A percentile compares a stretch with the other conserved stretches of the same genome.
These are phyloP conservation scores for Conops quadrifasciatus DNA, from an alignment of 2,888 invertebrate species.

Conservation along the genomic window DNA sequence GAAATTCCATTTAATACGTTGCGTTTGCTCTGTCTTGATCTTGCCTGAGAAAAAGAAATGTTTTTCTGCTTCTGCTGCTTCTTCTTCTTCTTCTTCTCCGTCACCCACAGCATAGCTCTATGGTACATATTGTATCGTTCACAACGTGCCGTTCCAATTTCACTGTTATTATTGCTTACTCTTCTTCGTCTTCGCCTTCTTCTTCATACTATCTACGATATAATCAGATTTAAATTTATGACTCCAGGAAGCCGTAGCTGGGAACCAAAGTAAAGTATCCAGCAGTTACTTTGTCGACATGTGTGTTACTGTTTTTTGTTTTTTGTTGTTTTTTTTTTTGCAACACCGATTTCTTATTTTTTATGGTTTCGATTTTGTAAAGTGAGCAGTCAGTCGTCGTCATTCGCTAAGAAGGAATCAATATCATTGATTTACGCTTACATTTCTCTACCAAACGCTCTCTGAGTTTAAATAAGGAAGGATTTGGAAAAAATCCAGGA, in stretches of 20 bases:
- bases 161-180: background rate
- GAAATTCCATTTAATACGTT: too few species aligned
- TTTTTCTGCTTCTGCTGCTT: too few species aligned
- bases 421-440: too few species aligned
- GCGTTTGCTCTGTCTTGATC: background rate
- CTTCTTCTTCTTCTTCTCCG: too few species aligned
- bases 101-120: too few species aligned
- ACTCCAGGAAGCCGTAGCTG: constrained; percentile 8
- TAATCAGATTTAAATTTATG: constrained; percentile 16
- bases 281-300: constrained; percentile 17
- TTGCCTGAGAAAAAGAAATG: background rate
- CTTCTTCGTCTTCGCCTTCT: background rate
- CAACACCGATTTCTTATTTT: background rate
- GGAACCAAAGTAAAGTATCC: background rate
- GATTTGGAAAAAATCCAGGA: too few species aligned
- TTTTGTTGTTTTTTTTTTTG: background rate
- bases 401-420: too few species aligned
- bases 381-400: background rate
- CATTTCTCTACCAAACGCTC: too few species aligned
- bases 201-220: background rate
- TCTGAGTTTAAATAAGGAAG: too few species aligned
- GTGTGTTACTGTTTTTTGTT: background rate
- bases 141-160: background rate
- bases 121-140: background rate
- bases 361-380: background rate